Percentiles rank a stretch among this genome's conserved stretches.
These are phyloP conservation scores for Tursiops truncatus DNA, from an alignment of 2,113 vertebrate genomes.

Conservation along the genomic window DNA sequence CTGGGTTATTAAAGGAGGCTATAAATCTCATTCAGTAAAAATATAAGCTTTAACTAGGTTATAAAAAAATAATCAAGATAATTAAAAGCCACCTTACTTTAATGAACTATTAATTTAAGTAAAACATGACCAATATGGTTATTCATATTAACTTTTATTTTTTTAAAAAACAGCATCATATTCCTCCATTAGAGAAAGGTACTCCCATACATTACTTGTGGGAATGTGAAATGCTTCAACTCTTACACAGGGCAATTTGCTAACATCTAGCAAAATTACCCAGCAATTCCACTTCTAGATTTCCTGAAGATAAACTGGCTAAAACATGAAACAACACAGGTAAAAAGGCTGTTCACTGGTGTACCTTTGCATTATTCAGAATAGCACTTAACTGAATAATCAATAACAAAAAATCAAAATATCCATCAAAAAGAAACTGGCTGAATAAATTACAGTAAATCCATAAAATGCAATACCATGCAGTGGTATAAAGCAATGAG, in stretches of 20 bases:
- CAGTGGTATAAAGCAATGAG: not conserved
- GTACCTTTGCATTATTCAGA: not conserved
- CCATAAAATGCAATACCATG: not conserved
- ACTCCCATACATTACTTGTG: not conserved
- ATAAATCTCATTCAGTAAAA: not conserved
- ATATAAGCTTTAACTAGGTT: not conserved
- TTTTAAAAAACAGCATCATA: no score
- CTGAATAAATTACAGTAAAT: not conserved
- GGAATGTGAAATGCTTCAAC: not conserved
- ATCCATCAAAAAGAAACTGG: not conserved
- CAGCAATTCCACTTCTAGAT: not conserved
- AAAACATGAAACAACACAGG: not conserved
- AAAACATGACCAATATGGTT: not conserved
- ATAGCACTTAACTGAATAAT: not conserved
- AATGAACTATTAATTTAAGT: not conserved
- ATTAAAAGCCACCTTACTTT: not conserved
- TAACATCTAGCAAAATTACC: not conserved
- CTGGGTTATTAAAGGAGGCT: not conserved
- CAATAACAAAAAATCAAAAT: not conserved
- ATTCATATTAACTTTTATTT: not conserved
- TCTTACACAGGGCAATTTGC: not conserved
- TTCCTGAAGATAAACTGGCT: constrained; percentile 1
- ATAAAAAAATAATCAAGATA: not conserved
- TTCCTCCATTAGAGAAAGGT: not conserved
- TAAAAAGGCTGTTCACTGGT: not conserved